A percentile compares a stretch with the other conserved stretches of the same genome.
Evolutionary conservation across 1,140 invertebrate species (phyloP).

Genomic region (Drosophila bocki): DNA sequence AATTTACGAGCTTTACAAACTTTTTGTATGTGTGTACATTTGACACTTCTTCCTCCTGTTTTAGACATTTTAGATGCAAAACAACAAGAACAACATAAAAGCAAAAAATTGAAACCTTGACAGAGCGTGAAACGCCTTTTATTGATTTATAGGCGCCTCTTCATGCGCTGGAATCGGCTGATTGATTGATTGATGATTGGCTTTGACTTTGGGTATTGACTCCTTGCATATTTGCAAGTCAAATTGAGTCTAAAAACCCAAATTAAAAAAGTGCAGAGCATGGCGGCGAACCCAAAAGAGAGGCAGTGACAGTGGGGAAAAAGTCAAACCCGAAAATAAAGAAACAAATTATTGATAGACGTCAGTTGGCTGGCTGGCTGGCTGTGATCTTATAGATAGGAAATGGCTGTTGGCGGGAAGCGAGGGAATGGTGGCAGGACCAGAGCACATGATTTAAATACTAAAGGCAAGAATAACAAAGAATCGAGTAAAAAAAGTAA

Average conservation of each 20-base stretch:
- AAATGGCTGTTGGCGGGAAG: background rate
- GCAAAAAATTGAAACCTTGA: slow-evolving; percentile 55
- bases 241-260: slow-evolving; percentile 43
- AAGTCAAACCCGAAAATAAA: slow-evolving; percentile 32
- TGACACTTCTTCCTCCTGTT: slow-evolving; percentile 50
- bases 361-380: slow-evolving; percentile 67
- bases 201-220: slow-evolving; percentile 71
- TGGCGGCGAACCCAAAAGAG: slow-evolving; percentile 18
- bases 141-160: slow-evolving; percentile 68
- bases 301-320: slow-evolving; percentile 5
- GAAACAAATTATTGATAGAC: slow-evolving; percentile 73
- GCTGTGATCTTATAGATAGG: slow-evolving; percentile 47
- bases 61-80: slow-evolving; percentile 9
- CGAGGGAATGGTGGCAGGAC: slow-evolving; percentile 8
- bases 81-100: background rate
- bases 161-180: slow-evolving; percentile 22
- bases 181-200: slow-evolving; percentile 67
- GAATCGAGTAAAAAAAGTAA: slow-evolving; percentile 44
- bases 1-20: too few relatives aligned
- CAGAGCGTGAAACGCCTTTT: slow-evolving; percentile 65
- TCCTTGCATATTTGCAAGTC: slow-evolving; percentile 66
- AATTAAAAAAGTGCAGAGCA: slow-evolving; percentile 28
- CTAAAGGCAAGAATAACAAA: slow-evolving; percentile 66
- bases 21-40: slow-evolving; percentile 19
- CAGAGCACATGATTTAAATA: slow-evolving; percentile 80